These are phyloP conservation scores for Zosterops japonicus DNA, from an alignment of 2,113 vertebrate species.

Conservation along the genomic window DNA sequence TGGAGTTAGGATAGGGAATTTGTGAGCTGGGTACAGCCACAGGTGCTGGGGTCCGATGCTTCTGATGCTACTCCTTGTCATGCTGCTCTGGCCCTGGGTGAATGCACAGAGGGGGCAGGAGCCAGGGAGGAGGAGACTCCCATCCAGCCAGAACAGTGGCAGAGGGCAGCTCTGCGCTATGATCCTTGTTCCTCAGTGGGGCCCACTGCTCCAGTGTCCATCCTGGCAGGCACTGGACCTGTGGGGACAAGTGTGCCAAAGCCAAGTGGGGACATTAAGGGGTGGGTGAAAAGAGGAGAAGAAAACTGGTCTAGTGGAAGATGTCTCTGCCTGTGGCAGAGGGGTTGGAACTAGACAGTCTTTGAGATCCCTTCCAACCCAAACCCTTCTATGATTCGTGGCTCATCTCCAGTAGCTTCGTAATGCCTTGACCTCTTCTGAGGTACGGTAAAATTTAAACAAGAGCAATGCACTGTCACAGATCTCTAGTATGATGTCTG, in stretches of 20 bases:
- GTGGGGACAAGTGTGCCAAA: neutral
- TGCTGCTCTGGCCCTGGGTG: neutral
- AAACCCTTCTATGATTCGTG: neutral
- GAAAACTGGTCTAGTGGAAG: neutral
- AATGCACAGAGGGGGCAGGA: neutral
- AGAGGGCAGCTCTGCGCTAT: neutral
- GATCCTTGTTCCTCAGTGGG: neutral
- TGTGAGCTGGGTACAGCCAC: neutral
- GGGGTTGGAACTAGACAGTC: neutral
- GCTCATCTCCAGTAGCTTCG: neutral
- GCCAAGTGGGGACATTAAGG: neutral
- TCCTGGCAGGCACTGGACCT: neutral
- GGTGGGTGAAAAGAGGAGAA: neutral
- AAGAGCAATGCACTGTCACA: neutral
- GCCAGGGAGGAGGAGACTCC: neutral
- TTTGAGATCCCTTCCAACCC: neutral
- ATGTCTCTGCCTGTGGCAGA: neutral
- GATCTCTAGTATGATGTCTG: neutral
- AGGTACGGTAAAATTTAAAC: neutral
- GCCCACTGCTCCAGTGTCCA: neutral
- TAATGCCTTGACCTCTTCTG: neutral
- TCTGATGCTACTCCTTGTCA: neutral
- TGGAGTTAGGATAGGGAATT: neutral
- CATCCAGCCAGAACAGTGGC: neutral
- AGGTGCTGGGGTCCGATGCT: neutral